phyloP scores from a whole-genome alignment of 35 echinoderm and acorn worm species.

The Acanthaster planci region DNA sequence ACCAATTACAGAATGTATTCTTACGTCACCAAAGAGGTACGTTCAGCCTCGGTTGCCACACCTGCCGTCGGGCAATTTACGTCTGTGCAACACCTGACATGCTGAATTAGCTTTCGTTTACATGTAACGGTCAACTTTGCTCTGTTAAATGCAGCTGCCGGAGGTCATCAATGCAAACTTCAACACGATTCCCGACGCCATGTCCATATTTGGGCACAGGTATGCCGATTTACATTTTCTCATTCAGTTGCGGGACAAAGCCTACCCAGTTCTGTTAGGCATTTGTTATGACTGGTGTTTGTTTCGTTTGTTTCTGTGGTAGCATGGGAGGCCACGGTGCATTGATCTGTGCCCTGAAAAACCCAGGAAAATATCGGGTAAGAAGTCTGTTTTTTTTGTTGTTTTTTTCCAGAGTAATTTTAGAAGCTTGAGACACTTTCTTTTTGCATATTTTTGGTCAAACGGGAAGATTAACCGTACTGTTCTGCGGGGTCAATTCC shows the following conservation, averaged over 20 bases:
- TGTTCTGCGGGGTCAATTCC: no score
- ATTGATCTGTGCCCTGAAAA: constrained; percentile 79
- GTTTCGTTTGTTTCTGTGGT: background rate
- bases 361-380: constrained; percentile 83
- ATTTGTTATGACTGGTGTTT: no score
- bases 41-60: background rate
- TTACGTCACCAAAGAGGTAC: constrained; percentile 92
- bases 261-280: background rate
- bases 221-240: constrained; percentile 21
- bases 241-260: background rate
- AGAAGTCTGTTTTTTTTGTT: background rate
- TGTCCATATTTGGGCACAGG: constrained; percentile 89
- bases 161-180: constrained; percentile 75
- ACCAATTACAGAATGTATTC: constrained; percentile 94
- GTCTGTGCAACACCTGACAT: background rate
- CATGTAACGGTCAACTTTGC: no score
- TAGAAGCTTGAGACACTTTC: background rate
- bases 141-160: constrained; percentile 51
- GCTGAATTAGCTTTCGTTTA: background rate
- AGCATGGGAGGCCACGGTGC: constrained; percentile 97
- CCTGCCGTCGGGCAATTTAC: no score
- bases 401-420: background rate
- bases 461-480: background rate
- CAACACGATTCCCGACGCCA: constrained; percentile 46
- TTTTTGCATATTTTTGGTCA: constrained; percentile 4